Conservation (phyloP, 37 sponge, comb jelly and placozoan species). For the Eunapius fragilis region DNA sequence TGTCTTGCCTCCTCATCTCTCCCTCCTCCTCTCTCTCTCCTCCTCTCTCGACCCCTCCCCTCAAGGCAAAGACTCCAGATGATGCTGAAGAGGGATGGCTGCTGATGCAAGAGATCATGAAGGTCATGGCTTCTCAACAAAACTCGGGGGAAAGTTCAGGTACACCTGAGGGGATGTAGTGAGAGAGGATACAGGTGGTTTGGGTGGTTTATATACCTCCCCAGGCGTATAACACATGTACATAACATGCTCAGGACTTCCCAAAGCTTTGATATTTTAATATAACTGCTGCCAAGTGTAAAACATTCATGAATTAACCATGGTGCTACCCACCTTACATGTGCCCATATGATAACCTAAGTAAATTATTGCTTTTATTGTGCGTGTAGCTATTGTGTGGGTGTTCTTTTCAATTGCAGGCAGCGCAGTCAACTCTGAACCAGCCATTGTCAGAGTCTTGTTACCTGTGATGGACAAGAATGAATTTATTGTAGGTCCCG, state of each 20-base stretch:
- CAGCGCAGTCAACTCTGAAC: background rate
- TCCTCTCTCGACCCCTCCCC: background rate
- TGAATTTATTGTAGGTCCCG: conserved; percentile 56
- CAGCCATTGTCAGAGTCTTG: conserved; percentile 28
- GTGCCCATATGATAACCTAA: too few relatives aligned
- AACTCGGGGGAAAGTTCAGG: conserved; percentile 9
- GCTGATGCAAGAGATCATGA: conserved; percentile 77
- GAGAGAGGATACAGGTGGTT: background rate
- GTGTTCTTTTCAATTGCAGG: too few relatives aligned
- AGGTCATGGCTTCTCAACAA: conserved; percentile 17
- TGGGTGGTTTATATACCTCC: too few relatives aligned
- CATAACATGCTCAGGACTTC: too few relatives aligned
- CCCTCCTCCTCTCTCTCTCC: background rate
- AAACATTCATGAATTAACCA: too few relatives aligned
- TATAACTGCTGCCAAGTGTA: too few relatives aligned
- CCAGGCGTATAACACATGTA: too few relatives aligned
- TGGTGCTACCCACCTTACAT: too few relatives aligned
- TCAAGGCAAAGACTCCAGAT: conserved; percentile 53
- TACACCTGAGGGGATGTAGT: background rate
- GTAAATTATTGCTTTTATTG: too few relatives aligned
- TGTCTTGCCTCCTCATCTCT: too few relatives aligned
- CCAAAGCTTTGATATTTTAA: too few relatives aligned
- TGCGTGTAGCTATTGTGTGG: too few relatives aligned
- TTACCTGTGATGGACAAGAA: background rate
- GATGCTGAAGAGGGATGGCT: conserved; percentile 65